phyloP scores from a whole-genome alignment of 2,888 invertebrate species.

The Meta bourneti region DNA sequence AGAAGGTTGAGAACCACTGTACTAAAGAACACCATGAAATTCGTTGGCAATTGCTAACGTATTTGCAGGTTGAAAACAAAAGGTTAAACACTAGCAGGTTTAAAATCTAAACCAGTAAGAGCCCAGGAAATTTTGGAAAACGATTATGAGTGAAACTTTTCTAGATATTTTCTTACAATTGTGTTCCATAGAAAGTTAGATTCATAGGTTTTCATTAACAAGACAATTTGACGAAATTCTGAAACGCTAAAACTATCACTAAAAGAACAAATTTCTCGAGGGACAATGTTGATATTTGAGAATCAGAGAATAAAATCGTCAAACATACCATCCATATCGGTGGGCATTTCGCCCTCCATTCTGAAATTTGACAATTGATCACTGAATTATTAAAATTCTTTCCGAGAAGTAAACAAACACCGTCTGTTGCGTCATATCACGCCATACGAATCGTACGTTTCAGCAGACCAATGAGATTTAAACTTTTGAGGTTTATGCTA shows the following conservation, averaged over 20 bases:
- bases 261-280: background rate
- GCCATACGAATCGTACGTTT: constrained; percentile 49
- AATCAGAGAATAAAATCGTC: background rate
- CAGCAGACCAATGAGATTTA: constrained; percentile 14
- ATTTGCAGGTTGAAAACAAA: too few species aligned
- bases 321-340: constrained; percentile 65
- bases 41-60: too few species aligned
- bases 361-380: background rate
- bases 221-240: background rate
- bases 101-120: too few species aligned
- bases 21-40: too few species aligned
- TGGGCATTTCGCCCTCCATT: constrained; percentile 69
- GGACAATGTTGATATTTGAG: background rate
- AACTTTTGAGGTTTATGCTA: too few species aligned
- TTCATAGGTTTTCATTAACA: background rate
- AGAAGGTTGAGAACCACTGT: too few species aligned
- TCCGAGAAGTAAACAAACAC: background rate
- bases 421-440: constrained; percentile 28
- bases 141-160: too few species aligned
- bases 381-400: background rate
- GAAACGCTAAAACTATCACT: background rate
- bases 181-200: too few species aligned
- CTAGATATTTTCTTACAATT: too few species aligned
- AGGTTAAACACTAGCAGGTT: too few species aligned
- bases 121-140: too few species aligned